Conservation (phyloP, 2,888 invertebrate species). For the Colletes collaris region DNA sequence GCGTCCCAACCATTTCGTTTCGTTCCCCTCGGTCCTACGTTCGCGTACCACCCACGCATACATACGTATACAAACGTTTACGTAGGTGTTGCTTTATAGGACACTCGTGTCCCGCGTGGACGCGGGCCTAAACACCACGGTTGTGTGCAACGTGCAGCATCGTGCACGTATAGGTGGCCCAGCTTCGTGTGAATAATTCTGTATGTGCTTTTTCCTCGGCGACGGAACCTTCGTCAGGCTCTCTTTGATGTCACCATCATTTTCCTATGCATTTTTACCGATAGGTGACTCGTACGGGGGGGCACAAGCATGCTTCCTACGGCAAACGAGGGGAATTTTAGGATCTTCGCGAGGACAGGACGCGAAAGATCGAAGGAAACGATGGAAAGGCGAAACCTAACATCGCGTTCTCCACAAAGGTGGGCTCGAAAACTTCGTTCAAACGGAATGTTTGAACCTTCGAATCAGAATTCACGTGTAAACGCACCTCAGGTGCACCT, state of each 20-base stretch:
- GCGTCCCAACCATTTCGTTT: constrained; percentile 49
- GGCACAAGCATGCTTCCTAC: too few species aligned
- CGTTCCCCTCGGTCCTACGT: constrained; percentile 47
- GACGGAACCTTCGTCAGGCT: constrained; percentile 22
- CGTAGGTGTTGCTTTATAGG: constrained; percentile 28
- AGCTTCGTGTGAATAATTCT: constrained; percentile 38
- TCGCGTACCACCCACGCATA: constrained; percentile 42
- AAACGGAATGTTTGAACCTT: too few species aligned
- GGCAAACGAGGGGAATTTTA: not conserved
- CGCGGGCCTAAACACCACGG: constrained; percentile 13
- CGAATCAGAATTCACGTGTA: too few species aligned
- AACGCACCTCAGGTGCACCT: too few species aligned
- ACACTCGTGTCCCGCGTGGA: constrained; percentile 13
- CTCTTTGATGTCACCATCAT: not conserved
- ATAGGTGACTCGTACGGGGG: constrained; percentile 2
- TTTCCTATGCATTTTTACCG: constrained; percentile 4
- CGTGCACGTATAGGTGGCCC: not conserved
- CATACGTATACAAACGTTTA: constrained; percentile 42
- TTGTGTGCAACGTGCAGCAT: constrained; percentile 44
- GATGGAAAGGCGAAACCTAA: too few species aligned
- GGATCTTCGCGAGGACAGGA: not conserved
- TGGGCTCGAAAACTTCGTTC: too few species aligned
- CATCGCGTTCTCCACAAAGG: too few species aligned
- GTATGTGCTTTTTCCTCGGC: constrained; percentile 33
- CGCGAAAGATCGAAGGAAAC: too few species aligned